Conservation (phyloP, 2,113 vertebrate species). For the Amblyornis subalaris region DNA sequence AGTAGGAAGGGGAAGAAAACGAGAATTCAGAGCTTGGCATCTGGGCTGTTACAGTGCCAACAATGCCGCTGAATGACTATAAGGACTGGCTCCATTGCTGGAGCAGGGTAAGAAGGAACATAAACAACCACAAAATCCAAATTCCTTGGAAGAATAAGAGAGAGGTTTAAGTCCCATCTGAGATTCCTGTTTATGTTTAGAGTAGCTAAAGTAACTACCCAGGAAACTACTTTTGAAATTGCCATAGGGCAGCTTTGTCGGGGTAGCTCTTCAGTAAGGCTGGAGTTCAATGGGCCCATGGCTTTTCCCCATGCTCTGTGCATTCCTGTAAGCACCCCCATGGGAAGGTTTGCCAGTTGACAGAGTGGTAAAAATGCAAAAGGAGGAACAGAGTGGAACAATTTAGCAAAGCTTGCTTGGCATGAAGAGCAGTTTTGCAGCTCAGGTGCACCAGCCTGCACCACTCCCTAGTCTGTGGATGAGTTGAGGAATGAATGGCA, state of each 20-base stretch:
- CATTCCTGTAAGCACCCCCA: background rate
- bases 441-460: background rate
- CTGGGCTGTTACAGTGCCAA: background rate
- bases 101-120: background rate
- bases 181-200: background rate
- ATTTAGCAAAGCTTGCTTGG: background rate
- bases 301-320: background rate
- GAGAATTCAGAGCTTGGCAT: conserved; percentile 21
- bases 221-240: background rate
- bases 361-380: background rate
- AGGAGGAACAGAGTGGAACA: background rate
- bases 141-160: background rate
- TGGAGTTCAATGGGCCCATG: background rate
- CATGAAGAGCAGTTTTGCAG: background rate
- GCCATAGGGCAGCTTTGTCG: background rate
- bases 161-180: background rate
- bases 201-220: background rate
- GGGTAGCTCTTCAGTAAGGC: background rate
- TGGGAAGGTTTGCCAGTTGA: background rate
- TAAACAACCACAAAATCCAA: background rate
- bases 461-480: fast-evolving
- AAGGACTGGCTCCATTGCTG: background rate
- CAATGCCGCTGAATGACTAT: background rate
- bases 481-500: background rate
- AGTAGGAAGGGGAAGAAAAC: background rate